Base-by-base conservation (phyloP, 2,113 vertebrate species). In the Panthera tigris region DNA sequence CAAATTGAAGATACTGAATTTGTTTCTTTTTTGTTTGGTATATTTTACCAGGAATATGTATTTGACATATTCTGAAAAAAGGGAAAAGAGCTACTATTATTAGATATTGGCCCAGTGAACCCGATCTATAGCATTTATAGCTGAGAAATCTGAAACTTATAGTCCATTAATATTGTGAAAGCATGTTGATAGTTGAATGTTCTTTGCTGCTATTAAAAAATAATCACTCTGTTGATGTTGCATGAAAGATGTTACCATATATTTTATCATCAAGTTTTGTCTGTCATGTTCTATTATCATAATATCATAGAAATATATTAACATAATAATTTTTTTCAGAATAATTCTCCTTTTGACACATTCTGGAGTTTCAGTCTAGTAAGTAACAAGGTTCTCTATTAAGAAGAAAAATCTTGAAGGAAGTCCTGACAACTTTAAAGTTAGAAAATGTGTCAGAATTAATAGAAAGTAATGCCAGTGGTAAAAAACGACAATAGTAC, bases 361-460 rank as follows among this genome's bases (percentile, higher is more conserved):
- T 92, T 82, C 36, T 91, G 14, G 4, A 33, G 29, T 81, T 97
- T 91, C 68, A 69, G 25, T 52, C 74, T 95, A 84, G n/a, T 85
- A 87, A 48, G 36, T 61, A 80, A 71, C 39, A 95, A 55, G 16
- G 3, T 52, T 95, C 25, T 89, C 27, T 98, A 48, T 81, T 57
- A 84, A 33, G 7, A 68, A 48, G 74, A 95, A 69, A 63, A 93
- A 71, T 89, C 31, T 89, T 78, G 16, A 63, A 41, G 61, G 19
- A 92, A 94, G 31, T 94, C 6, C 31, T 97, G 88, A 94, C 29
- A 89, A 23, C 41, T 96, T 98, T 83, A 86, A 94, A 89, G 66
- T 89, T 91, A 84, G 12, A 90, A 92, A 95, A 85, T 68, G 7
- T 69, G 50, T 63, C 50, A 88, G 41, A 96, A 94, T 82, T 91